A percentile compares a stretch with the other conserved stretches of the same genome.
Conservation (phyloP, 1,140 invertebrate genomes). For the Anastrepha obliqua region DNA sequence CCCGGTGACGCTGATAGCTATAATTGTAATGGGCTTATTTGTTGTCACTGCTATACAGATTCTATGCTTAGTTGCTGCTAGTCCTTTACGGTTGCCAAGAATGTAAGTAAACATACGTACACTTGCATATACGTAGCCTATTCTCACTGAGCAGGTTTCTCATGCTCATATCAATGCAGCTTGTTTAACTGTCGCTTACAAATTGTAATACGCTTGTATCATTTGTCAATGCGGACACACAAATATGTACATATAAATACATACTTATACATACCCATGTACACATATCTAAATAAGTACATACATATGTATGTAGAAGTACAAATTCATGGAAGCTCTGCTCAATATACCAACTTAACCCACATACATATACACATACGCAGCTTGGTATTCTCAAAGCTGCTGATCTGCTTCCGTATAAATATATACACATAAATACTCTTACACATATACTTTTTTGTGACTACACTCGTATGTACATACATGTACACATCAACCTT, state of each 20-base stretch:
- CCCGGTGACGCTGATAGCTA: no score
- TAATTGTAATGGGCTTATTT: no score
- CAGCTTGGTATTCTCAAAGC: neutral
- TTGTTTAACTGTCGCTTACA: slow-evolving; percentile 36
- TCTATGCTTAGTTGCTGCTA: no score
- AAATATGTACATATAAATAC: no score
- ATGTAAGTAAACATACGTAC: neutral
- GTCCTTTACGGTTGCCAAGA: neutral
- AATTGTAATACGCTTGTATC: slow-evolving; percentile 36
- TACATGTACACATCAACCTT: neutral
- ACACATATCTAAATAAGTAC: neutral
- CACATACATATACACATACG: neutral
- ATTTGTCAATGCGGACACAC: slow-evolving; percentile 27
- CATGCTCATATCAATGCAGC: neutral
- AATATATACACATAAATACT: neutral
- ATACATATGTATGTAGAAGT: neutral
- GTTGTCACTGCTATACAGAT: no score
- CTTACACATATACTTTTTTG: neutral
- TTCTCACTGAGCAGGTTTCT: neutral
- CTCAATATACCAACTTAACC: no score
- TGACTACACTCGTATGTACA: no score
- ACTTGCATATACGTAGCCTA: neutral
- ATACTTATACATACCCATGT: no score
- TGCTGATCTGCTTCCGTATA: neutral
- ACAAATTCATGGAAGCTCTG: no score